A percentile compares a stretch with the other conserved stretches of the same genome.
phyloP scores from a whole-genome alignment of 2,113 vertebrate species.

The Chionodraco myersi region DNA sequence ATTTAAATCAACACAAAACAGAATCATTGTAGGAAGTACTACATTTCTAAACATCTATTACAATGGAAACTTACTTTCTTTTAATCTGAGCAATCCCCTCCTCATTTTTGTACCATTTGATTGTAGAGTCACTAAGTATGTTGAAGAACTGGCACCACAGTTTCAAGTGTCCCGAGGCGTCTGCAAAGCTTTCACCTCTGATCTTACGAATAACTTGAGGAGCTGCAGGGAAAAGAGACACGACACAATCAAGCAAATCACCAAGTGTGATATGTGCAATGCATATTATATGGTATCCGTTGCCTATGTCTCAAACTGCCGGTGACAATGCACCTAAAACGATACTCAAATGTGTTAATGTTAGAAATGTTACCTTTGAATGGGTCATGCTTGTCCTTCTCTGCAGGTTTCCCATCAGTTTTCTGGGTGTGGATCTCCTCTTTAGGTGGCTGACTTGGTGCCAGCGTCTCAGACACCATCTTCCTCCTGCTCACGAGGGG shows the following conservation, averaged over 20 bases:
- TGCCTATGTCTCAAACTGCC: background rate
- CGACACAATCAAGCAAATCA: background rate
- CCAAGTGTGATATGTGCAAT: too few species aligned
- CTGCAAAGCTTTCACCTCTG: constrained; percentile 91
- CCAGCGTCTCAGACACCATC: constrained; percentile 82
- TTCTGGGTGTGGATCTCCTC: constrained; percentile 59
- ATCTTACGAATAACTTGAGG: constrained; percentile 98
- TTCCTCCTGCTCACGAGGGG: constrained; percentile 84
- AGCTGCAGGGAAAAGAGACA: constrained; percentile 79
- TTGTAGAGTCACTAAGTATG: constrained; percentile 90
- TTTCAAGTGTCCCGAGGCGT: constrained; percentile 93
- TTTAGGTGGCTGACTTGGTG: constrained; percentile 67
- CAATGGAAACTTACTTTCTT: constrained; percentile 85
- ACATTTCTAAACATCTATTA: background rate
- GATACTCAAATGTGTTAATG: background rate
- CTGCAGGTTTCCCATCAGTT: constrained; percentile 74
- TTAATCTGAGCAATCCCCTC: constrained; percentile 84
- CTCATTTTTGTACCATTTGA: constrained; percentile 93
- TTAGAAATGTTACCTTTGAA: constrained; percentile 89
- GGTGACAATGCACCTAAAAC: background rate
- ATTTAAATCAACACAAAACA: background rate
- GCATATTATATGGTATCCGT: background rate
- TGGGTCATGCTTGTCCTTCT: constrained; percentile 86
- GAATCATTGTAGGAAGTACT: background rate
- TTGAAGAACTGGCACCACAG: constrained; percentile 99